These are phyloP conservation scores for Natator depressus DNA, from an alignment of 2,113 vertebrate species.

Conservation along the genomic window DNA sequence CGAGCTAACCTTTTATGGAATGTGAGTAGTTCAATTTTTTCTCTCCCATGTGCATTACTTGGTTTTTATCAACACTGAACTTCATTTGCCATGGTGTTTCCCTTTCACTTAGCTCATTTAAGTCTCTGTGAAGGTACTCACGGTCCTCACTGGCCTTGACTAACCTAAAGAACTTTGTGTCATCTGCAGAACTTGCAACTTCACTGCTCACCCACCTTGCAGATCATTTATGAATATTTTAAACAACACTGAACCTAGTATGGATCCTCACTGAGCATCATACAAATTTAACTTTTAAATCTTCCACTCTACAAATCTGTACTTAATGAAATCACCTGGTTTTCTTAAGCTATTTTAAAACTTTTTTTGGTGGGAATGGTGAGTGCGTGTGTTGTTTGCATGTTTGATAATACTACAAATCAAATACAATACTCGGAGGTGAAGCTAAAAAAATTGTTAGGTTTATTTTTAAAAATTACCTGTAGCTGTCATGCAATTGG, in stretches of 20 bases:
- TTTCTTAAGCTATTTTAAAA: neutral
- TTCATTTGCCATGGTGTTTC: neutral
- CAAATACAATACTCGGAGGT: neutral
- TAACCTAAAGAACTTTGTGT: neutral
- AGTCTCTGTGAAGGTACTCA: neutral
- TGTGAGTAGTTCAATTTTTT: neutral
- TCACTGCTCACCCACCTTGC: neutral
- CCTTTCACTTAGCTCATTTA: neutral
- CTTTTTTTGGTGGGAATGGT: neutral
- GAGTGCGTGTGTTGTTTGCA: rapidly evolving
- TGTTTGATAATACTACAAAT: neutral
- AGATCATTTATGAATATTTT: neutral
- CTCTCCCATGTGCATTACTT: neutral
- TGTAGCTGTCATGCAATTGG: slow-evolving; percentile 17
- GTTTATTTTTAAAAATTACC: neutral
- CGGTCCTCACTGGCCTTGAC: neutral
- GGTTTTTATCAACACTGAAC: neutral
- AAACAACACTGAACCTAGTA: neutral
- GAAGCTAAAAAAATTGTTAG: slow-evolving; percentile 19
- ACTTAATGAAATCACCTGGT: neutral
- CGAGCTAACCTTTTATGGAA: neutral
- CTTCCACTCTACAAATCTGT: neutral
- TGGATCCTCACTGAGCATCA: neutral
- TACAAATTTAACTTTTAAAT: neutral
- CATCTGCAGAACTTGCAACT: neutral